Evolutionary conservation across 2,797 vertebrate species (phyloP).

Genomic region (Xenops minutus): DNA sequence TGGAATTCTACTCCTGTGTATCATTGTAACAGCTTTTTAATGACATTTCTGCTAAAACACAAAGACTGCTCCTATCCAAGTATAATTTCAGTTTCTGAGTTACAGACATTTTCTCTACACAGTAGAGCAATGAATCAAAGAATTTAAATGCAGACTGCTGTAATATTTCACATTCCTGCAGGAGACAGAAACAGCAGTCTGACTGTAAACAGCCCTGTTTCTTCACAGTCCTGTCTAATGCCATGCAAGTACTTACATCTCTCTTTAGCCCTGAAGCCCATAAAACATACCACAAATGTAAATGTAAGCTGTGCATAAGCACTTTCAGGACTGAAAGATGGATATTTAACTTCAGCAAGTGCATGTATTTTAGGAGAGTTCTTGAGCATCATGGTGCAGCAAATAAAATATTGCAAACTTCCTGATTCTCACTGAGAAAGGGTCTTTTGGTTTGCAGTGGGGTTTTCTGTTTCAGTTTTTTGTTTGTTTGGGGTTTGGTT

Average conservation of each 20-base stretch:
- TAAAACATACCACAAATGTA: neutral
- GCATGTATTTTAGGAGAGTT: neutral
- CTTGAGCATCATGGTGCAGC: neutral
- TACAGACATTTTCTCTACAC: neutral
- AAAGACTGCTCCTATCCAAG: neutral
- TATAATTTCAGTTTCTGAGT: neutral
- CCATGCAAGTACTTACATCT: neutral
- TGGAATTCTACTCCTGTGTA: neutral
- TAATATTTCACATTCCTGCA: neutral
- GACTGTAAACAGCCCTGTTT: neutral
- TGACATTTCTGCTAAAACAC: neutral
- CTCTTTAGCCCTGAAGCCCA: neutral
- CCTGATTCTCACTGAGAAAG: neutral
- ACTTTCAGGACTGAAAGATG: neutral
- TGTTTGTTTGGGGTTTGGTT: too few species aligned
- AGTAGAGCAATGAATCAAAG: neutral
- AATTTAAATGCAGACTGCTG: neutral
- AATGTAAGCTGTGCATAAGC: neutral
- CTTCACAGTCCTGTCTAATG: neutral
- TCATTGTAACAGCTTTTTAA: neutral
- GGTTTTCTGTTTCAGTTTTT: too few species aligned
- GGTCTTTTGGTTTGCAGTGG: neutral
- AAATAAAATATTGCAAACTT: neutral
- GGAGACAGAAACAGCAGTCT: neutral
- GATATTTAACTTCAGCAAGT: neutral